Evolutionary conservation across 2,888 invertebrate genomes (phyloP), one percentile per base, ranked within the genome.

Genomic region (Heliothis peltigera): DNA sequence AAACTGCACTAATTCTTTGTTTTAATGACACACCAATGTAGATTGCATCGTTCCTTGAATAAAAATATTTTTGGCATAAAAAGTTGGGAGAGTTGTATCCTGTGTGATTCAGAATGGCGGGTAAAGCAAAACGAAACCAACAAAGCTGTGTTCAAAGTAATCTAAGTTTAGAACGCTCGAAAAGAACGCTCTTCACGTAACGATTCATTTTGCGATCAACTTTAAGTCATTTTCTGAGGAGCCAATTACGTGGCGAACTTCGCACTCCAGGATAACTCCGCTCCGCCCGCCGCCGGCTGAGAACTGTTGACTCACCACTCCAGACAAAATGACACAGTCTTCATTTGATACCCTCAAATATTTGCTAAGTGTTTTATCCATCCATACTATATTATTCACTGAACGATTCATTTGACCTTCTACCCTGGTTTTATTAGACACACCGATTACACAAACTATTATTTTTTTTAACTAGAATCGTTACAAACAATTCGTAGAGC

Each of bases 401-500:
- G 75, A 68, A 79, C 70, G 75, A 81, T 77, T 79, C 55, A 63
- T 74, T 77, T 84, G 88, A 88, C 89, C 91, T 87, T 87, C 82
- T 89, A 83, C 70, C 85, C 88, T 77, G 90, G 86, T 89, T 91
- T 89, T 83, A 79, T 79, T 80, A 70, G 75, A 76, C 76, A 84
- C 62, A 64, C 75, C 79, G 83, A 86, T 87, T 87, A 83, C 68
- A 84, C 74, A 86, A 85, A 88, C 85, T 87, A 86, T 84, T 77
- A 62, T 64, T 64, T 79, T 72, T 81, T 78, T 57, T 15, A 39
- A 39, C 39, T 1, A 15, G 39, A 60, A 58, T 1, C 47, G 19
- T 15, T 54, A 63, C 56, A 35, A 32, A 51, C 44, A 21, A 46
- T 57, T 46, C 15, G 48, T 18, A 53, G n/a, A n/a, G 39, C 39